Base-by-base conservation (phyloP, 2,797 vertebrate genomes). In the Tragelaphus eurycerus region DNA sequence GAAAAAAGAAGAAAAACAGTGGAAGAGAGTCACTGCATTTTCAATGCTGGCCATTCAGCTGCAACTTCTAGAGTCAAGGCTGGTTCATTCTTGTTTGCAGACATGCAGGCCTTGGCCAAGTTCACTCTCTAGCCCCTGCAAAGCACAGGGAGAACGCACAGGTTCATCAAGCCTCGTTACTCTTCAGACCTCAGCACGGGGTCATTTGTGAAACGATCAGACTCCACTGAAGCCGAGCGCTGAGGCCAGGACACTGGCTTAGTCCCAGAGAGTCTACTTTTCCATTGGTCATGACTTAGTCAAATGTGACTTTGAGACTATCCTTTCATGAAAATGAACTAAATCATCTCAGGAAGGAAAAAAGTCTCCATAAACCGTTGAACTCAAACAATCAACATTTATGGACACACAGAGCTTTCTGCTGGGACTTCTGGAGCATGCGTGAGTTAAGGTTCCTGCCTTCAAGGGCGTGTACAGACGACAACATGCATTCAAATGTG, bases 11-110 rank as follows among this genome's bases (percentile, higher is more conserved):
- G 43, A 46, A 89, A 94, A 97, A 98, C 76, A 57, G 14, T 50
- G 84, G 89, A 93, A 0, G 4, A 76, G 55, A 98, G 95, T 83
- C 57, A 93, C 97, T 96, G 97, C 79, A 81, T 98, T 98, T 98
- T 97, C 97, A 95, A 38, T 76, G 54, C 23, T 71, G 95, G 54
- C 60, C 95, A 62, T 86, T 98, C 96, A 96, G 67, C 76, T 95
- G 43, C 50, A 27, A 78, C 67, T 85, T 93, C 86, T 74, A 46
- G 92, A 76, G 62, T 62, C 71, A 64, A 95, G 46, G 29, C 54
- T 88, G 38, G 48, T 90, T 90, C 67, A n/a, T 50, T 84, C n/a
- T 59, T 67, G 46, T 62, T 79, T 86, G 85, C 89, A 59, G 54
- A 93, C 64, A 46, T 2, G 4, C 14, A 2, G 16, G 25, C 64